Conservation (phyloP, 2,888 invertebrate genomes). For the Tineola bisselliella region DNA sequence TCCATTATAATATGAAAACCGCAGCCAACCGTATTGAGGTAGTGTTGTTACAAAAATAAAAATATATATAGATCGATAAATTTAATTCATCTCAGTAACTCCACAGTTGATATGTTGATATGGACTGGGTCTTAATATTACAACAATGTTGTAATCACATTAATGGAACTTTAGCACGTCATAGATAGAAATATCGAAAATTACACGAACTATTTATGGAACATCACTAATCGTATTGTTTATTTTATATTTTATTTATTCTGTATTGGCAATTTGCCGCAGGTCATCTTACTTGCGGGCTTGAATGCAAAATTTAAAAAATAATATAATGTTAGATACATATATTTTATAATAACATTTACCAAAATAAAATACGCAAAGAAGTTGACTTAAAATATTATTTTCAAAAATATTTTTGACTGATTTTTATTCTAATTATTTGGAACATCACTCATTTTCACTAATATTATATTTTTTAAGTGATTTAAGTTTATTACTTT, state of each 20-base stretch:
- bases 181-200: neutral
- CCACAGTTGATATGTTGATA: no score
- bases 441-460: neutral
- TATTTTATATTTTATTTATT: conserved; percentile 13
- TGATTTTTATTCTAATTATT: no score
- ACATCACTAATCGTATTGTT: neutral
- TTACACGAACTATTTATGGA: neutral
- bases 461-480: neutral
- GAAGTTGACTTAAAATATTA: no score
- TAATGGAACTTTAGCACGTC: no score
- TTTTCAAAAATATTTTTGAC: no score
- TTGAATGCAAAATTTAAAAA: neutral
- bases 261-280: conserved; percentile 9
- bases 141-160: no score
- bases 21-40: conserved; percentile 25
- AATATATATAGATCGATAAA: neutral
- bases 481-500: neutral
- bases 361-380: no score
- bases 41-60: neutral
- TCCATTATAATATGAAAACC: conserved; percentile 49
- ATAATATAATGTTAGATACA: neutral
- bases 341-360: neutral
- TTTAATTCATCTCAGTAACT: no score
- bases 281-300: neutral
- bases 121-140: no score